Conservation (phyloP, 2,113 vertebrate genomes). For the Vanacampus margaritifer region DNA sequence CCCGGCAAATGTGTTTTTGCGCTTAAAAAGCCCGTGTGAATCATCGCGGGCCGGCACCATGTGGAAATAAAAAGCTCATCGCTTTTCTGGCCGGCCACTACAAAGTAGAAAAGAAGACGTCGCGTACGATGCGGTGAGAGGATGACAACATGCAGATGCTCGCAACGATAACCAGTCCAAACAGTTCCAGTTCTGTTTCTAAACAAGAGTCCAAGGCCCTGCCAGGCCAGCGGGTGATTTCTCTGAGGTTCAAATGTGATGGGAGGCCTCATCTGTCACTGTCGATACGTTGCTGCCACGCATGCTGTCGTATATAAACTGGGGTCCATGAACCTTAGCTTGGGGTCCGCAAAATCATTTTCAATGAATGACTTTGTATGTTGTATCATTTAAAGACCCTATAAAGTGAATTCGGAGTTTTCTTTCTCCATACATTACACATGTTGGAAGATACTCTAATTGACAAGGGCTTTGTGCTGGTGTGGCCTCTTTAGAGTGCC, state of each 20-base stretch:
- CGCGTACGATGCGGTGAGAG: background rate
- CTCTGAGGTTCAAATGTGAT: conserved; percentile 37
- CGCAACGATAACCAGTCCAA: background rate
- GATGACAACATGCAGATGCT: conserved; percentile 2
- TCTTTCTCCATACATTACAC: too few species aligned
- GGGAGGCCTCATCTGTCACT: conserved; percentile 49
- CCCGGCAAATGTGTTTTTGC: conserved; percentile 46
- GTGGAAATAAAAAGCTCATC: conserved; percentile 44
- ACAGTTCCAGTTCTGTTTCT: background rate
- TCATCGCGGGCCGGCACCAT: conserved; percentile 37
- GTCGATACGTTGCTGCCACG: background rate
- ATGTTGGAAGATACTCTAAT: too few species aligned
- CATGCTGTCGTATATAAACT: conserved; percentile 21
- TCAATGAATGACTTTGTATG: too few species aligned
- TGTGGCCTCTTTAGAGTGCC: too few species aligned
- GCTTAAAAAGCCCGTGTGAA: conserved; percentile 51
- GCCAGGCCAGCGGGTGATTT: conserved; percentile 31
- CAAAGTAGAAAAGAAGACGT: conserved; percentile 25
- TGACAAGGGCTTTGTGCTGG: too few species aligned
- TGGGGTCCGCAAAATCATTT: too few species aligned
- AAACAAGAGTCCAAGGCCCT: conserved; percentile 47
- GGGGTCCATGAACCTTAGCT: too few species aligned
- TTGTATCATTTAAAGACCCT: too few species aligned
- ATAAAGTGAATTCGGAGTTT: too few species aligned
- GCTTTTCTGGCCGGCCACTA: conserved; percentile 23